Base-by-base conservation (phyloP, 2,113 vertebrate genomes). In the Scomber scombrus region DNA sequence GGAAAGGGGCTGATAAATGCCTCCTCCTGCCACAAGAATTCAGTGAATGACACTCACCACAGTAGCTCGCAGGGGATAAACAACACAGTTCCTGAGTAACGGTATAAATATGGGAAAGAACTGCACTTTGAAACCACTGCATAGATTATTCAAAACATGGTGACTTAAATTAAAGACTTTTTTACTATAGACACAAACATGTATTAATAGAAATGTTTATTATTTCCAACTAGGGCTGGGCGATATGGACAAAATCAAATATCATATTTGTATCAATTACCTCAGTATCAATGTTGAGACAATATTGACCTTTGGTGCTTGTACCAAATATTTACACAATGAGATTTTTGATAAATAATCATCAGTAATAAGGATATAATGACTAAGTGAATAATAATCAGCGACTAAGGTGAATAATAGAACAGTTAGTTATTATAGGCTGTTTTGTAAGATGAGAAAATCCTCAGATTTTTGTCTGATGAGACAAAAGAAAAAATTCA, bases 1-100 rank as follows among this genome's bases (percentile, higher is more conserved):
- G 16, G 40, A 34, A 47, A 50, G 51, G 62, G 34, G 68, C 18
- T 13, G 64, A 49, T 78, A 45, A 62, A 76, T 16, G 67, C 43
- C 56, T 75, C n/a, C 40, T 23, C 31, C 74, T 66, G 61, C 66
- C 50, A 21, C 40, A 21, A 47, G 40, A 0, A 5, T 23, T 68
- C 64, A 23, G 10, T 23, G 13, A 0, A 43, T 10, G 47, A 19
- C 8, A 69, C 3, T 56, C 55, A 49, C 46, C 55, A 16, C 40
- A 54, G 11, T 11, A 56, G 29, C 21, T 26, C 13, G 26, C 2
- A 54, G 19, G 23, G n/a, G n/a, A 70, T 74, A 43, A 74, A 64
- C 5, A 2, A 10, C 1, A 14, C 40, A 63, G 34, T 9, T 40
- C 34, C 34, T 40, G 31, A 34, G 31, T 34, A 34, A 34, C 5